Base-by-base conservation (phyloP, 2,888 invertebrate species). In the Meliscaeva auricollis region DNA sequence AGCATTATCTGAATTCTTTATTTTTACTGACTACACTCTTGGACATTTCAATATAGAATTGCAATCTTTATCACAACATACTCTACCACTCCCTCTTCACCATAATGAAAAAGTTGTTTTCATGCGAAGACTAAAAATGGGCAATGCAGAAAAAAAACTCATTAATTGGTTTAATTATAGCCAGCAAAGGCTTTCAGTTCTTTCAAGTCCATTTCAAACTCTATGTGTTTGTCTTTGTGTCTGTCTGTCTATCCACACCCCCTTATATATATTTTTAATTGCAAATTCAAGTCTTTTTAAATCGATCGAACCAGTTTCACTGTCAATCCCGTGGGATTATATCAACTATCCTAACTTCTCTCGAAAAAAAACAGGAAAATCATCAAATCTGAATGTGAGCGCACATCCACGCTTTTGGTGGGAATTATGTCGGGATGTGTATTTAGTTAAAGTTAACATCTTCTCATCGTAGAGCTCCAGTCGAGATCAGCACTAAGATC, bases 251-350 rank as follows among this genome's bases (percentile, higher is more conserved):
- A 15, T 50, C 26, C 54, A 50, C 66, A 50, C 54, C 70, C 70
- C 48, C 58, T 60, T 62, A 44, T 35, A 32, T 6, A 22, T 15
- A 15, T 64, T 20, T 32, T 48, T 30, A 54, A 64, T 75, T 46
- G 69, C 38, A 46, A 66, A 54, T 48, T 54, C 44, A 56, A 15
- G 52, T 17, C 54, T 26, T 26, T 60, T 44, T 22, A 17, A 11
- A 46, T 46, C 4, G 54, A 75, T 20, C 15, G 32, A 72, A 80
- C 84, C 54, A 54, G 84, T 80, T 79, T 84, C 84, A 84, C 38
- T 84, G 84, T 80, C 84, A 84, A 72, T 84, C 75, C 84, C 80
- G 80, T 84, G 80, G 80, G 80, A 66, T 83, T 66, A 17, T 32
- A 30, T 7, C 38, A 66, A 20, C 54, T 54, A 62, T 38, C 20